These are phyloP conservation scores for Rhynchonycteris naso DNA, from an alignment of 2,797 vertebrate genomes.

Conservation along the genomic window DNA sequence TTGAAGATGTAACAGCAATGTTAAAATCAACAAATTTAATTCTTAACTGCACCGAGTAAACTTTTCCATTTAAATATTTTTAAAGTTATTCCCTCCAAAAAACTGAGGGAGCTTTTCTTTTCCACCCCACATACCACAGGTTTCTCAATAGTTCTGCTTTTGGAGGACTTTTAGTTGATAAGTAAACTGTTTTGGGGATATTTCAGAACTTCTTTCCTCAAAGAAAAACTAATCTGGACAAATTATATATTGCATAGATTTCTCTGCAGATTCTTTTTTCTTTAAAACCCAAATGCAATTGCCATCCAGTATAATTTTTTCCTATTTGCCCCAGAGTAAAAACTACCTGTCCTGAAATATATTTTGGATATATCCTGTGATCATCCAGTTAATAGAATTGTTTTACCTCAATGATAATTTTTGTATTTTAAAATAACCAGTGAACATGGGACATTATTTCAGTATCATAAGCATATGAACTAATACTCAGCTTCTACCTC, in stretches of 20 bases:
- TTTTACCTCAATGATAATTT: slow-evolving; percentile 59
- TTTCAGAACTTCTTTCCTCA: slow-evolving; percentile 69
- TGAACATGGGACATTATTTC: slow-evolving; percentile 61
- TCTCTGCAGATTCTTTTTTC: slow-evolving; percentile 76
- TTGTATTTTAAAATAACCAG: slow-evolving; percentile 63
- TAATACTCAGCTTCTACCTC: slow-evolving; percentile 53
- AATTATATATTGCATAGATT: slow-evolving; percentile 74
- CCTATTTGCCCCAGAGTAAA: slow-evolving; percentile 56
- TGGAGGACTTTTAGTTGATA: slow-evolving; percentile 66
- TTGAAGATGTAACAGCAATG: slow-evolving; percentile 85
- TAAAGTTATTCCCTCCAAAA: slow-evolving; percentile 83
- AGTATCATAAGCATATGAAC: slow-evolving; percentile 64
- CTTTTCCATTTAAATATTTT: slow-evolving; percentile 81
- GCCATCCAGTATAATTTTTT: slow-evolving; percentile 55
- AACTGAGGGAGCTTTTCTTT: slow-evolving; percentile 83
- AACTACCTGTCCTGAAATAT: slow-evolving; percentile 70
- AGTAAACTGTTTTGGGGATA: slow-evolving; percentile 77
- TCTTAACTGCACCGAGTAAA: slow-evolving; percentile 86
- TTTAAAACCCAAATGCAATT: slow-evolving; percentile 72
- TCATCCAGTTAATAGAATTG: slow-evolving; percentile 73
- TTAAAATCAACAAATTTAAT: slow-evolving; percentile 86
- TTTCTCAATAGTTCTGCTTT: slow-evolving; percentile 77
- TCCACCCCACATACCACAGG: slow-evolving; percentile 75
- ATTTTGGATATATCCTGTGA: slow-evolving; percentile 57
- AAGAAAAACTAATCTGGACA: slow-evolving; percentile 74